Percentiles rank a stretch among this genome's conserved stretches.
Evolutionary conservation across 2,113 vertebrate genomes (phyloP).

Genomic region (Chloroceryle aenea): DNA sequence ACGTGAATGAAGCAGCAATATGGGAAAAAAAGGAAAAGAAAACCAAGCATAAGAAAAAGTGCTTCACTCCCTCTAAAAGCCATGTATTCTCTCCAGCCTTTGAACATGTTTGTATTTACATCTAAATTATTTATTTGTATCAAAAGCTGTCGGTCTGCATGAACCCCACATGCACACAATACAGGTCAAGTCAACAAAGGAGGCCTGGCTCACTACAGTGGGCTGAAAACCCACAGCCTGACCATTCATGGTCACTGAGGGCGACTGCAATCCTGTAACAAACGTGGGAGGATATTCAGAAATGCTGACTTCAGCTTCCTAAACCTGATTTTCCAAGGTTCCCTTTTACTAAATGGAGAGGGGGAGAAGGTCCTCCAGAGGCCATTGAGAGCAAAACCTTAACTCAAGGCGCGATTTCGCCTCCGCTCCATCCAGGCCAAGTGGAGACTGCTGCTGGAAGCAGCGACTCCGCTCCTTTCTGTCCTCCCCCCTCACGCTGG

Average conservation of each 20-base stretch:
- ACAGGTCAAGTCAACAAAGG: background rate
- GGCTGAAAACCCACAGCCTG: background rate
- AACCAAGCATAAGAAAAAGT: background rate
- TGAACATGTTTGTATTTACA: background rate
- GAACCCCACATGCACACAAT: background rate
- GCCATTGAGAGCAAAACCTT: background rate
- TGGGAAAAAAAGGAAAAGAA: background rate
- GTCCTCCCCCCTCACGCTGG: background rate
- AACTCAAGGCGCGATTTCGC: background rate
- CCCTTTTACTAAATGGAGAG: background rate
- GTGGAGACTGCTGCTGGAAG: background rate
- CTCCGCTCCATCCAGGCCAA: background rate
- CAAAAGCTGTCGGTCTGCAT: background rate
- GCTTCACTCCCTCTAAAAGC: fast-evolving
- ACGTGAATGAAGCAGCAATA: background rate
- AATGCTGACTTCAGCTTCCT: background rate
- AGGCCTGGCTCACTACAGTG: background rate
- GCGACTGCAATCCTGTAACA: background rate
- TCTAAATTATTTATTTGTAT: background rate
- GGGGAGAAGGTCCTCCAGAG: background rate
- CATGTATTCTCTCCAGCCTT: background rate
- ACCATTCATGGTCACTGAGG: background rate
- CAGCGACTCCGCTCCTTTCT: background rate
- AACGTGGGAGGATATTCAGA: background rate
- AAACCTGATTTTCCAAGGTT: background rate